Evolutionary conservation across 2,888 invertebrate species (phyloP), one percentile per base, ranked within the genome.

Genomic region (Zelleria hepariella): DNA sequence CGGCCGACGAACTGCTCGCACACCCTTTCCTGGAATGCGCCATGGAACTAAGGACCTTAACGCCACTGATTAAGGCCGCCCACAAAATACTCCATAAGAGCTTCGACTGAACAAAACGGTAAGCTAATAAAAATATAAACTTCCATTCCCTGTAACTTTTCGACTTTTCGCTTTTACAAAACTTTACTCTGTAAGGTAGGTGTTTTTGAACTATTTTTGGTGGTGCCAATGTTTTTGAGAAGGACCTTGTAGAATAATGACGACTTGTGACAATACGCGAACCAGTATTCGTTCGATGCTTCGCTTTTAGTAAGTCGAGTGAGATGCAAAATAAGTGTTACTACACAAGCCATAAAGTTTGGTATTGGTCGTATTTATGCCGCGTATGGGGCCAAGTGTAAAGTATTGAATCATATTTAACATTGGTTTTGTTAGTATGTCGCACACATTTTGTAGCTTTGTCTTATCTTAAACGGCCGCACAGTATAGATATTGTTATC

Each of bases 61-160:
- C 94, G 62, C 97, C 98, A 26, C 92, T 98, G 62, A 98, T 98
- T 66, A 93, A 93, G 74, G 98, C 97, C 57, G 98, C 98, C 53
- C 96, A 96, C 71, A 94, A 93, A 77, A 94, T 96, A 69, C 90
- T 96, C 56, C 92, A 92, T 68, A 94, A 94, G 72, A 86, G 73
- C 67, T 82, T 75, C 63, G 84, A 88, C 67, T 86, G 76, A 83
- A 18, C 18, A 20, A 10, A 27, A 51, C 20, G 15, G 55, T 72
- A 68, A 71, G 74, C 71, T 77, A 72, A 15, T 10, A 72, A 64
- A 62, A 65, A 69, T 74, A 15, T 10, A 72, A 64, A 62, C 65
- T 69, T 74, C 72, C 73, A 74, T 75, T 62, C 75, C 77, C 73
- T 66, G 32, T 42, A 15, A 42, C 32, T 42, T 42, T 32, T 6